Evolutionary conservation across 1,140 invertebrate species (phyloP).

Genomic region (Drosophila eugracilis): DNA sequence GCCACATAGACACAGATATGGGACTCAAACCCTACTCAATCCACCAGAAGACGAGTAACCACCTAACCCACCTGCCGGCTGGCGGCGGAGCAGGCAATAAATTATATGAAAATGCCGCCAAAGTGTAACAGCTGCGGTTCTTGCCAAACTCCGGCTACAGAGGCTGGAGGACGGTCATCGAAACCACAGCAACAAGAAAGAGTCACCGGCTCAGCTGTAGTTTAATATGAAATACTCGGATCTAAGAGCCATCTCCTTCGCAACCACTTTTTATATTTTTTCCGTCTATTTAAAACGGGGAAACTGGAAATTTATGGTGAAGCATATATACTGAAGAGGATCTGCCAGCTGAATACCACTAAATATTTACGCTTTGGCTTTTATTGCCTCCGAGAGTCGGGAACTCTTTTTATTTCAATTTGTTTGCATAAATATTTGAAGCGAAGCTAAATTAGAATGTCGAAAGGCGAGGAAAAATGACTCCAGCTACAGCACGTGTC

Average conservation of each 20-base stretch:
- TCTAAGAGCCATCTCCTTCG: constrained; percentile 8
- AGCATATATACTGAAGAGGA: constrained; percentile 19
- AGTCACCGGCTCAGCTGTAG: constrained; percentile 40
- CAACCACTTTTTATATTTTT: constrained; percentile 47
- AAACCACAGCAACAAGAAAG: constrained; percentile 50
- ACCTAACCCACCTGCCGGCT: constrained; percentile 43
- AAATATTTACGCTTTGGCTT: constrained; percentile 76
- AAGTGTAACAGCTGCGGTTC: constrained; percentile 78
- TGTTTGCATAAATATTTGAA: constrained; percentile 83
- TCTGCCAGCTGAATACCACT: constrained; percentile 37
- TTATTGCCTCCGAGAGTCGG: constrained; percentile 71
- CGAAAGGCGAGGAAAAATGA: constrained; percentile 66
- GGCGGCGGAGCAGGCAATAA: constrained; percentile 59
- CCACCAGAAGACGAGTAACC: constrained; percentile 15
- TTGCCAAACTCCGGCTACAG: constrained; percentile 43
- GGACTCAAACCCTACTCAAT: constrained; percentile 41
- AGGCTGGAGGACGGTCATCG: constrained; percentile 15
- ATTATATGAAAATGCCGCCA: constrained; percentile 81
- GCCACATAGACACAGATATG: constrained; percentile 51
- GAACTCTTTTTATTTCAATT: constrained; percentile 81
- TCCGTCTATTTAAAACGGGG: constrained; percentile 12
- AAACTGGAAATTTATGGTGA: constrained; percentile 7
- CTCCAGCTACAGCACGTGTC: constrained; percentile 24
- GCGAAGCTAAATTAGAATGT: constrained; percentile 77
- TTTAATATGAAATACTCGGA: constrained; percentile 48